phyloP scores from a whole-genome alignment of 2,888 invertebrate species.

The Eupeodes luniger region DNA sequence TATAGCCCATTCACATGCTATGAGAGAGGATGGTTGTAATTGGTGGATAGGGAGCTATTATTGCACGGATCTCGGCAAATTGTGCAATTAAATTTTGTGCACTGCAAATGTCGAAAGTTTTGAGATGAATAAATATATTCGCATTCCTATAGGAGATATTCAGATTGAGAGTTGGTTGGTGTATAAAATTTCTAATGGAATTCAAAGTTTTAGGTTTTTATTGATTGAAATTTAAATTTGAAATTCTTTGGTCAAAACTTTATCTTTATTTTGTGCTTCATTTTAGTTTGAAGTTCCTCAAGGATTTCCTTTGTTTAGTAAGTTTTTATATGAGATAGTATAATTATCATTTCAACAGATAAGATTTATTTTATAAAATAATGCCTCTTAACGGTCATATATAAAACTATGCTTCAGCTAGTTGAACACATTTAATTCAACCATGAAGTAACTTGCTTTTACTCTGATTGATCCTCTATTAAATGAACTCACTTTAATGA shows the following conservation, averaged over 20 bases:
- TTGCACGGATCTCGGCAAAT: conserved; percentile 67
- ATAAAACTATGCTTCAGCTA: too few species aligned
- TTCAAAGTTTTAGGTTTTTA: conserved; percentile 8
- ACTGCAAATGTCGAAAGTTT: conserved; percentile 58
- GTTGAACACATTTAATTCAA: too few species aligned
- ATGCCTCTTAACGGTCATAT: too few species aligned
- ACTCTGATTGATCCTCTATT: too few species aligned
- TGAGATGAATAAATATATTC: conserved; percentile 20
- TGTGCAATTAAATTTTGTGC: conserved; percentile 73
- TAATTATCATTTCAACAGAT: too few species aligned
- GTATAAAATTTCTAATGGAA: conserved; percentile 11
- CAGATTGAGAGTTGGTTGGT: background rate
- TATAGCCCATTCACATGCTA: background rate
- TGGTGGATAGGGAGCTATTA: conserved; percentile 70
- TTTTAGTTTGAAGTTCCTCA: too few species aligned
- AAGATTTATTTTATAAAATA: too few species aligned
- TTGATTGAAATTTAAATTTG: conserved; percentile 12
- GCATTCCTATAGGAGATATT: background rate
- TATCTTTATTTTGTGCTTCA: background rate
- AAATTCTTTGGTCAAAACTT: background rate
- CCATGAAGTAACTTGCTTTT: too few species aligned
- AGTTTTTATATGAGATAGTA: too few species aligned
- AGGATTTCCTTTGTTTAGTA: too few species aligned
- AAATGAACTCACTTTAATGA: too few species aligned
- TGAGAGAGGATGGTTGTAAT: conserved; percentile 61